Base-by-base conservation (phyloP, 2,888 invertebrate genomes). In the Tenthredo scrophulariae region DNA sequence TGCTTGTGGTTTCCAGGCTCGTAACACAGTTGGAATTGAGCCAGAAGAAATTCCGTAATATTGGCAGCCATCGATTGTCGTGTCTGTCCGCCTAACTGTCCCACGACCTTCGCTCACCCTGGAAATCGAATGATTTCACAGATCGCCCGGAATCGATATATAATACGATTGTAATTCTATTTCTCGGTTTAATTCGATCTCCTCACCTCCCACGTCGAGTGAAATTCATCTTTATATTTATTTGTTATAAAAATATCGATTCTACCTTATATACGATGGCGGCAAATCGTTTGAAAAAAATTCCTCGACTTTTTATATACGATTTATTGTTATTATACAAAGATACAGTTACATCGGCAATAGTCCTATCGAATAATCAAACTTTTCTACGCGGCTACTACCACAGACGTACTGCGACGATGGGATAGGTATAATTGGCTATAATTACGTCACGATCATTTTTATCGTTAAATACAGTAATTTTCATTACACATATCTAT, bases 31-130 rank as follows among this genome's bases (percentile, higher is more conserved):
- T 80, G 79, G 79, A 80, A 29, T 50, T 22, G 1, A 22, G 79
- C 79, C 79, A 80, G 79, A 80, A 80, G 33, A 62, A 62, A 80
- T 80, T 80, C 79, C 79, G 62, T 40, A 62, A 80, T 80, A 58
- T 80, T 77, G 77, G 77, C 77, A 77, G 77, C 50, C 50, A 77
- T 77, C 77, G 77, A 77, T 77, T 29, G 37, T 62, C 79, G 22
- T 7, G 22, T 22, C 10, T 26, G 40, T 2, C 58, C 58, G 58
- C 22, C 79, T 80, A 80, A 80, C 79, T 80, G 79, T 62, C 79
- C 37, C 79, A 22, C 37, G 79, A 80, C 79, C 79, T 62, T 80
- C 37, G 9, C 6, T 79, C 15, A 18, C 62, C 33, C 62, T 37
- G 4, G 79, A 37, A 37, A 62, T 62, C 22, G 22, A 26, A 37